Percentiles rank a stretch among this genome's conserved stretches.
Evolutionary conservation across 2,113 vertebrate genomes (phyloP).

Genomic region (Dendropsophus ebraccatus): DNA sequence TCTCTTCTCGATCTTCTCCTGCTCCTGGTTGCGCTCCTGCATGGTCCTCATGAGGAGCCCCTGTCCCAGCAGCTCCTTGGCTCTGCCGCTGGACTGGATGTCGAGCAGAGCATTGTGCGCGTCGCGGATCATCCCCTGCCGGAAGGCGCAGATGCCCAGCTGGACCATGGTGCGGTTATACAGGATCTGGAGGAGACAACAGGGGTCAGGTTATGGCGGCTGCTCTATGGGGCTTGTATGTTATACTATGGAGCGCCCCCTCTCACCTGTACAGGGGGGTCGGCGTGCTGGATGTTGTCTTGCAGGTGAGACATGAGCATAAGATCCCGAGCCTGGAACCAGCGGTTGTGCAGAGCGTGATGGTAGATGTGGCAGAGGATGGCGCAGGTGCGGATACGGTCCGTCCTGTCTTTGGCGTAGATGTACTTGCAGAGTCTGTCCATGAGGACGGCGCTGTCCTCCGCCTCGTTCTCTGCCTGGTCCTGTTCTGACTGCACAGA

Average conservation of each 20-base stretch:
- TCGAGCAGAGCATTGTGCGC: conserved; percentile 90
- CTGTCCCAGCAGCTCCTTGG: conserved; percentile 92
- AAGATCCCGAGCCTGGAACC: conserved; percentile 90
- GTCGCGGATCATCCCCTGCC: conserved; percentile 91
- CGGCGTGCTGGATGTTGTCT: conserved; percentile 92
- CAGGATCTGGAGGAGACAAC: conserved; percentile 76
- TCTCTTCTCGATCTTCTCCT: conserved; percentile 92
- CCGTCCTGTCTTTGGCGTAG: conserved; percentile 88
- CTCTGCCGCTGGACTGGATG: conserved; percentile 89
- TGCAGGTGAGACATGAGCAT: conserved; percentile 95
- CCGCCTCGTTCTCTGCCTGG: conserved; percentile 86
- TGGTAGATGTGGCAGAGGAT: conserved; percentile 95
- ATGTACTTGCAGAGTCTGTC: conserved; percentile 91
- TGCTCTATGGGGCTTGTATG: no score
- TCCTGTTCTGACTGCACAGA: conserved; percentile 82
- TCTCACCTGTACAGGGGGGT: conserved; percentile 87
- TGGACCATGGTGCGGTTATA: conserved; percentile 96
- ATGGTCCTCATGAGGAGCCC: conserved; percentile 90
- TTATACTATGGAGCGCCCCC: background rate
- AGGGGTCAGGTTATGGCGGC: no score
- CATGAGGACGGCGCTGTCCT: conserved; percentile 87
- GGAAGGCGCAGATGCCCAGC: conserved; percentile 91
- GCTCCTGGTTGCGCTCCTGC: conserved; percentile 91
- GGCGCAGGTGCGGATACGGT: conserved; percentile 89
- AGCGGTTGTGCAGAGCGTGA: conserved; percentile 89